Conservation (phyloP, 2,888 invertebrate genomes). For the Perizoma flavofasciatum region DNA sequence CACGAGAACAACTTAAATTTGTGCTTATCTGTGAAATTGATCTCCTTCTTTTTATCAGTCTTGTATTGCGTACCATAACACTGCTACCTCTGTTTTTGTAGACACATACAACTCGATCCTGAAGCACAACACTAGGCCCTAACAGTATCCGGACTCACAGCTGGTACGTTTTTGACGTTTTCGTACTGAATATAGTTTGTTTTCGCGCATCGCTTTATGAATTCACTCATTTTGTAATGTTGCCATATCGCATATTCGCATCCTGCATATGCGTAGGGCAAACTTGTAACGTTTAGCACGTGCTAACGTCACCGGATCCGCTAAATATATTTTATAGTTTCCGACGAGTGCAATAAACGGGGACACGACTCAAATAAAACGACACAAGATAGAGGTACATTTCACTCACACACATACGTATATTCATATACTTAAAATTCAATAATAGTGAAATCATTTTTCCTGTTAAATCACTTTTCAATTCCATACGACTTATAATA, state of each 20-base stretch:
- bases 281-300: constrained; percentile 36
- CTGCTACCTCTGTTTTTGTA: too few relatives aligned
- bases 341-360: constrained; percentile 29
- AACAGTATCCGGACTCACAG: too few relatives aligned
- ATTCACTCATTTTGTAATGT: constrained; percentile 5
- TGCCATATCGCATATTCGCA: constrained; percentile 21
- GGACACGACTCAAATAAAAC: constrained; percentile 12
- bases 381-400: background rate
- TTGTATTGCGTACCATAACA: too few relatives aligned
- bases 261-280: constrained; percentile 45
- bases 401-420: too few relatives aligned
- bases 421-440: background rate
- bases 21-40: too few relatives aligned
- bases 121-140: too few relatives aligned
- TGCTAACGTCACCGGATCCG: constrained; percentile 63
- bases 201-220: background rate
- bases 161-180: too few relatives aligned
- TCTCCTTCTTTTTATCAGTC: too few relatives aligned
- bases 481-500: too few relatives aligned
- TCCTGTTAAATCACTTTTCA: constrained; percentile 1
- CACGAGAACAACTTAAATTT: too few relatives aligned
- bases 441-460: background rate
- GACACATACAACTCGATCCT: too few relatives aligned
- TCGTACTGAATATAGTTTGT: too few relatives aligned
- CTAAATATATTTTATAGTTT: constrained; percentile 64